Evolutionary conservation across 2,888 invertebrate genomes (phyloP).

Genomic region (Buathra laborator): DNA sequence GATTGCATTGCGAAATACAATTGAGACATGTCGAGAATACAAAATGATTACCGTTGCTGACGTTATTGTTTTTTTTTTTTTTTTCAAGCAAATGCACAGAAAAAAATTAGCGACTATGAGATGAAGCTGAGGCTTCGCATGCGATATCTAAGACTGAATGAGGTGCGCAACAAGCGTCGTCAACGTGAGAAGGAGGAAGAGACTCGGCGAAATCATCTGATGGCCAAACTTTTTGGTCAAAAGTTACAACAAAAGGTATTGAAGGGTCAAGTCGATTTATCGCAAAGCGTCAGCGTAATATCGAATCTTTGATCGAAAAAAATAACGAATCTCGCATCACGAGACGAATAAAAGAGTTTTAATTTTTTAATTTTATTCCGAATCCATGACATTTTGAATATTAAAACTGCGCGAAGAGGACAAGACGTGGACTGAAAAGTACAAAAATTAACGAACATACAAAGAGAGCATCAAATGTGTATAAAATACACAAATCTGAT

Average conservation of each 20-base stretch:
- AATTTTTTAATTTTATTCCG: slow-evolving; percentile 14
- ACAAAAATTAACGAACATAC: slow-evolving; percentile 35
- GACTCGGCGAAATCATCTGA: slow-evolving; percentile 89
- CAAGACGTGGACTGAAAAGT: slow-evolving; percentile 29
- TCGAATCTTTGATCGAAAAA: slow-evolving; percentile 79
- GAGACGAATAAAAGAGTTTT: neutral
- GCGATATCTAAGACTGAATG: slow-evolving; percentile 90
- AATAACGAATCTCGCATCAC: neutral
- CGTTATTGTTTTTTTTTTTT: neutral
- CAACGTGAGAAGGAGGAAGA: slow-evolving; percentile 87
- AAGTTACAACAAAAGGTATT: slow-evolving; percentile 90
- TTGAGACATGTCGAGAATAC: neutral
- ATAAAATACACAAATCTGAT: slow-evolving; percentile 39
- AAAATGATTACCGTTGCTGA: neutral
- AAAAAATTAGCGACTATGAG: slow-evolving; percentile 86
- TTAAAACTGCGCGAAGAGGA: slow-evolving; percentile 11
- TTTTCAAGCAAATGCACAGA: slow-evolving; percentile 77
- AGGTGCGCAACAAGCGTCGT: slow-evolving; percentile 88
- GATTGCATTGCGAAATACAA: neutral
- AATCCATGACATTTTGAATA: slow-evolving; percentile 55
- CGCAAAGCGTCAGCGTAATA: slow-evolving; percentile 88
- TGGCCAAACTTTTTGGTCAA: slow-evolving; percentile 92
- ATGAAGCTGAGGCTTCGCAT: slow-evolving; percentile 88
- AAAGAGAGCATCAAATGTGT: slow-evolving; percentile 43
- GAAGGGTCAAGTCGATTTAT: slow-evolving; percentile 89